Conservation (phyloP, 2,797 vertebrate species). For the Anisognathus igniventris region DNA sequence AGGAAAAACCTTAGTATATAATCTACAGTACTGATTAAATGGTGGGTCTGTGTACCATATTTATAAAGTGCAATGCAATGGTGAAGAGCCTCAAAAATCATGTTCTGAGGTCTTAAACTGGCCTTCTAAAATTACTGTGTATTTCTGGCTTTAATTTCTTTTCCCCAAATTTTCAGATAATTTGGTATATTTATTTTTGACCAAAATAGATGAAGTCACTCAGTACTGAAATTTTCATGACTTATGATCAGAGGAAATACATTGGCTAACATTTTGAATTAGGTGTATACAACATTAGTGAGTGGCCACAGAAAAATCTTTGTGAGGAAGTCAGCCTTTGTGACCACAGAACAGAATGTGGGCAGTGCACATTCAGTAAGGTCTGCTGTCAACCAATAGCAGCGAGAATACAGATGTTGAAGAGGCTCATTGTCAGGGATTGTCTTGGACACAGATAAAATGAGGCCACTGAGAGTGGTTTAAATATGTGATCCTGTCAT, state of each 20-base stretch:
- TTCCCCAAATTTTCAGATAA: not conserved
- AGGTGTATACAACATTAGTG: rapidly evolving
- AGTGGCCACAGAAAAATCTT: not conserved
- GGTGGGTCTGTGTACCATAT: not conserved
- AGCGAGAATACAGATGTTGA: not conserved
- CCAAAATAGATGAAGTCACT: not conserved
- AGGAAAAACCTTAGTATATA: not conserved
- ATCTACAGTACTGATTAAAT: not conserved
- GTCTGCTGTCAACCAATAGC: not conserved
- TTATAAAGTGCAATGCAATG: not conserved
- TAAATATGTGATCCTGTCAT: not conserved
- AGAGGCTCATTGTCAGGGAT: not conserved
- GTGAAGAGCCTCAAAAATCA: not conserved
- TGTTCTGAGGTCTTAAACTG: not conserved
- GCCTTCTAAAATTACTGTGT: not conserved
- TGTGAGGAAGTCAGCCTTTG: not conserved
- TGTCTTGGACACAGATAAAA: not conserved
- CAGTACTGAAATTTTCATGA: not conserved
- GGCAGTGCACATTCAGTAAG: not conserved
- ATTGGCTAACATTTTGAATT: not conserved
- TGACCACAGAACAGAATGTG: not conserved
- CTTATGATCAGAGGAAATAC: not conserved
- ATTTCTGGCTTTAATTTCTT: not conserved
- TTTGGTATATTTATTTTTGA: not conserved
- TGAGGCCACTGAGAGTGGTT: not conserved